phyloP scores from a whole-genome alignment of 2,113 vertebrate species.

The Monarcha castaneiventris region DNA sequence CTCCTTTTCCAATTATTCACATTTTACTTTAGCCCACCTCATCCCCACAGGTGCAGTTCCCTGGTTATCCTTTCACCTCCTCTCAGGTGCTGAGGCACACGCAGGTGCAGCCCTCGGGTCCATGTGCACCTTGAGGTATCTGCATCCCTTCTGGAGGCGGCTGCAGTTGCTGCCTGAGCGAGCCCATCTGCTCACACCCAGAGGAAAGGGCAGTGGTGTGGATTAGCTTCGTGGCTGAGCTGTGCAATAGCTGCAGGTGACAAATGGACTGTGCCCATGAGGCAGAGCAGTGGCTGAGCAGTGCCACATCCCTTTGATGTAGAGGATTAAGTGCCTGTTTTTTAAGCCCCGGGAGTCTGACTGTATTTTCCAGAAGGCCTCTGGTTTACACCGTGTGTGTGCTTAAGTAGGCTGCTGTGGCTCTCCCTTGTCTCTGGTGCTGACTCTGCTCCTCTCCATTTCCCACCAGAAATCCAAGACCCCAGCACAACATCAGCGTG shows the following conservation, averaged over 20 bases:
- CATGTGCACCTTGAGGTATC: background rate
- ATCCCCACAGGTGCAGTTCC: background rate
- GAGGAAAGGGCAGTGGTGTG: background rate
- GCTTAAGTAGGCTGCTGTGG: background rate
- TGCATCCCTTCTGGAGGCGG: background rate
- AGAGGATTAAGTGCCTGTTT: background rate
- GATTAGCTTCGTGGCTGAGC: background rate
- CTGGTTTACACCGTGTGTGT: fast-evolving
- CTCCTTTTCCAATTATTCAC: background rate
- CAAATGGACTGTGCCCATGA: fast-evolving
- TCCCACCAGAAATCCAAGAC: background rate
- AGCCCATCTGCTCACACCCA: background rate
- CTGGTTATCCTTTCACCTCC: background rate
- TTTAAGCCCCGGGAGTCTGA: background rate
- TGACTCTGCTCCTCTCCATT: background rate
- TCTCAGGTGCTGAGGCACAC: background rate
- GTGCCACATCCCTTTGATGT: background rate
- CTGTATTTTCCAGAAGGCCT: background rate
- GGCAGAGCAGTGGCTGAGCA: background rate
- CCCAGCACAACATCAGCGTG: fast-evolving
- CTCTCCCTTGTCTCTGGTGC: background rate
- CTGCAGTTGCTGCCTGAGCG: background rate
- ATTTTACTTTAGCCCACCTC: background rate
- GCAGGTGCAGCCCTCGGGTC: background rate
- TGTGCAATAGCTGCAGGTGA: background rate